Conservation (phyloP, 2,113 vertebrate genomes). For the Oceanodroma tethys region DNA sequence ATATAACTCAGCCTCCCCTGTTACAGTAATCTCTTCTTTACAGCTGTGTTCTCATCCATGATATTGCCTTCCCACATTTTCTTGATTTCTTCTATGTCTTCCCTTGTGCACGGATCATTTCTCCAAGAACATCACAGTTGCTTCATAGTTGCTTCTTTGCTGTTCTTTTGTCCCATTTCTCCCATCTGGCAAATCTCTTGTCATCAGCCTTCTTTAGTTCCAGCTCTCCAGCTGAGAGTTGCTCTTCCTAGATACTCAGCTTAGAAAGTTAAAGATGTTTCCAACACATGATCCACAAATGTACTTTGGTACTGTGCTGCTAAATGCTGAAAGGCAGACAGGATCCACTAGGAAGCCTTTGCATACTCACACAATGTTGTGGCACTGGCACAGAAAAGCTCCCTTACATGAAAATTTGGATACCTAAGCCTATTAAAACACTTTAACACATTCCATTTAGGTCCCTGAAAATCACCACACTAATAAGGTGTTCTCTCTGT, state of each 20-base stretch:
- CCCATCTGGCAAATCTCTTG: background rate
- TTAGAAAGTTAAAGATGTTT: background rate
- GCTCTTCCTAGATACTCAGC: background rate
- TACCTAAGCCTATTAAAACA: background rate
- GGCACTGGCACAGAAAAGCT: background rate
- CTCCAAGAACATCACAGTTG: background rate
- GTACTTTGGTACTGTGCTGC: background rate
- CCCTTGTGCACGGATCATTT: rapidly evolving
- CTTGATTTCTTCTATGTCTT: background rate
- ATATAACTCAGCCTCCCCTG: background rate
- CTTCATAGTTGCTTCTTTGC: background rate
- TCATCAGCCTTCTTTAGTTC: background rate
- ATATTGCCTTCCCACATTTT: background rate
- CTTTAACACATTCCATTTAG: background rate
- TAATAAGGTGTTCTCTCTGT: background rate
- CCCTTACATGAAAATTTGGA: background rate
- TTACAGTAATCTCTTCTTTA: background rate
- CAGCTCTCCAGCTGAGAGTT: background rate
- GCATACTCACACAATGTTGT: background rate
- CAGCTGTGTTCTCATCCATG: background rate
- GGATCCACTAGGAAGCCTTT: background rate
- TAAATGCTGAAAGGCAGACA: background rate
- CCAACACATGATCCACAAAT: background rate
- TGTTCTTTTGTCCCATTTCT: background rate
- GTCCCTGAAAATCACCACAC: background rate